These are phyloP conservation scores for Macrostomum lignano DNA, from an alignment of 1,140 invertebrate genomes.

Conservation along the genomic window DNA sequence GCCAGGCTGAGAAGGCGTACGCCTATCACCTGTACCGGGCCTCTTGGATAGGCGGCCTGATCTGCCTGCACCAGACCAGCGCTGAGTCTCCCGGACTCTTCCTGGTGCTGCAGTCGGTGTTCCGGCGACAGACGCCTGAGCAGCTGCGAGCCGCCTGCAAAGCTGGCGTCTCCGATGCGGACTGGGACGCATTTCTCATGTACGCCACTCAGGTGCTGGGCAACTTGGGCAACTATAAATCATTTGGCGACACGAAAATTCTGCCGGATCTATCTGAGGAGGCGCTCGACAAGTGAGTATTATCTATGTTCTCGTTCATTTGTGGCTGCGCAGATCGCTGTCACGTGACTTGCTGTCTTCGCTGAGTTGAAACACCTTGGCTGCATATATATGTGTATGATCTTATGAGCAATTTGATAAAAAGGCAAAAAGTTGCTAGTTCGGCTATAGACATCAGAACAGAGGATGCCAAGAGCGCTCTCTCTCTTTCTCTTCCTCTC, in stretches of 20 bases:
- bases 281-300: conserved; percentile 7
- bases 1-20: conserved; percentile 51
- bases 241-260: conserved; percentile 72
- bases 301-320: too few species aligned
- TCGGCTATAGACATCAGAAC: too few species aligned
- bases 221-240: conserved; percentile 71
- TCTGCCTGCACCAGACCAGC: conserved; percentile 41
- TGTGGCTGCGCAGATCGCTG: too few species aligned
- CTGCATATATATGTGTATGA: too few species aligned
- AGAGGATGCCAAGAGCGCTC: too few species aligned
- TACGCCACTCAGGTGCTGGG: conserved; percentile 10
- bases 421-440: too few species aligned
- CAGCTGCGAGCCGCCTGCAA: conserved; percentile 37
- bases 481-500: too few species aligned
- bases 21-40: conserved; percentile 63
- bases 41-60: conserved; percentile 55
- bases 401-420: too few species aligned
- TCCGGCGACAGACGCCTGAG: conserved; percentile 37
- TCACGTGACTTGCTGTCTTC: too few species aligned
- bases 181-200: too few species aligned
- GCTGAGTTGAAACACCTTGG: too few species aligned
- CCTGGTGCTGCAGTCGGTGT: conserved; percentile 49
- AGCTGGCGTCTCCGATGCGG: conserved; percentile 41
- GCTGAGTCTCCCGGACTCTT: conserved; percentile 62
- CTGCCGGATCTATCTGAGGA: conserved; percentile 47